Percentiles rank a stretch among this genome's conserved stretches.
Evolutionary conservation across 1,140 invertebrate species (phyloP).

Genomic region (Drosophila ananassae): DNA sequence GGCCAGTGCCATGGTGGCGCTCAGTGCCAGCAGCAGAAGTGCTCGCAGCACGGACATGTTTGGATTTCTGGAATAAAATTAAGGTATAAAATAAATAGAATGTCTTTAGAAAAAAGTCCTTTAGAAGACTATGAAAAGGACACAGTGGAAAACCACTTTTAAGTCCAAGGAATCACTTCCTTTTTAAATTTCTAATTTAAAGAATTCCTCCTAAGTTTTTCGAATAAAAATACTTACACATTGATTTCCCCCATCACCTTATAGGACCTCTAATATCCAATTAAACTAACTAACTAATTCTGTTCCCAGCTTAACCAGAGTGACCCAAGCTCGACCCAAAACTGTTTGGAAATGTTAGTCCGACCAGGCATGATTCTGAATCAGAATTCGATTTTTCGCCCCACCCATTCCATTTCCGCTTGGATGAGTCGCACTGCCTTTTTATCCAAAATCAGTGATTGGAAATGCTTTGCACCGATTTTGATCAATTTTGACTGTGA

Average conservation of each 20-base stretch:
- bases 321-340: slow-evolving; percentile 26
- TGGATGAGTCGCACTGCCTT: slow-evolving; percentile 36
- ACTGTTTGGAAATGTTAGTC: slow-evolving; percentile 44
- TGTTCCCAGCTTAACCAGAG: slow-evolving; percentile 6
- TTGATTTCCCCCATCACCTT: neutral
- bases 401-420: slow-evolving; percentile 66
- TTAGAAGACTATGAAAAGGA: too few relatives aligned
- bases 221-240: neutral
- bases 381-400: slow-evolving; percentile 12
- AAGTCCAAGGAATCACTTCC: too few relatives aligned
- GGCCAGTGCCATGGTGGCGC: slow-evolving; percentile 88
- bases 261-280: neutral
- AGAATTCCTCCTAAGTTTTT: too few relatives aligned
- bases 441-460: slow-evolving; percentile 77
- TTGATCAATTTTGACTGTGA: slow-evolving; percentile 76
- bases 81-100: neutral
- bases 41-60: slow-evolving; percentile 77
- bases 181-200: too few relatives aligned
- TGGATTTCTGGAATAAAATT: slow-evolving; percentile 19
- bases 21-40: slow-evolving; percentile 87
- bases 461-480: slow-evolving; percentile 70
- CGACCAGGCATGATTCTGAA: slow-evolving; percentile 27
- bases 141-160: too few relatives aligned
- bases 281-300: neutral
- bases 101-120: too few relatives aligned